These are phyloP conservation scores for Agrotis puta DNA, from an alignment of 2,888 invertebrate species.

Conservation along the genomic window DNA sequence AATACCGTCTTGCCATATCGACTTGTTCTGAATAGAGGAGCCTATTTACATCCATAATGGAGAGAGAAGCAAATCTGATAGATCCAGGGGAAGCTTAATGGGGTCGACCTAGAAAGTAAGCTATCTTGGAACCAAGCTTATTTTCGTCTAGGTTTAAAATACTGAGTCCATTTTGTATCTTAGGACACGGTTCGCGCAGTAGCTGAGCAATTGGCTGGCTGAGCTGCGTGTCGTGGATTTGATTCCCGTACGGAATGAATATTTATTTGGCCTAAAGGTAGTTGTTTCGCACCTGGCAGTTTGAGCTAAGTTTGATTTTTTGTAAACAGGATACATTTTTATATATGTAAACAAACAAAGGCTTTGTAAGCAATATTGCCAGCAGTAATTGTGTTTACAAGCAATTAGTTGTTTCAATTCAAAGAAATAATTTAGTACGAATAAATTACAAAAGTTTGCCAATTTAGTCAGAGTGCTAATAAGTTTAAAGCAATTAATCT, in stretches of 20 bases:
- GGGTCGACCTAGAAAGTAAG: conserved; percentile 16
- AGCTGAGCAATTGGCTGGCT: too few relatives aligned
- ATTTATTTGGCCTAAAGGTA: too few relatives aligned
- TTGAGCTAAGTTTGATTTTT: too few relatives aligned
- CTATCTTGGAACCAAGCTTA: conserved; percentile 19
- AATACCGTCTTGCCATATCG: conserved; percentile 43
- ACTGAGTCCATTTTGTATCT: too few relatives aligned
- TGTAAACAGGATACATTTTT: too few relatives aligned
- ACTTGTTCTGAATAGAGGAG: conserved; percentile 34
- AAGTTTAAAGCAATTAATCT: conserved; percentile 58
- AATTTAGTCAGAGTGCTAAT: conserved; percentile 45
- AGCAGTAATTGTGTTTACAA: conserved; percentile 26
- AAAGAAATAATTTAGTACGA: conserved; percentile 40
- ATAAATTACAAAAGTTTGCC: conserved; percentile 58
- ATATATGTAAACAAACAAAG: too few relatives aligned
- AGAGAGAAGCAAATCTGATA: conserved; percentile 55
- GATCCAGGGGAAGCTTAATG: conserved; percentile 37
- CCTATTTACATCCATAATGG: conserved; percentile 58
- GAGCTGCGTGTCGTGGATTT: too few relatives aligned
- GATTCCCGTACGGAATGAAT: too few relatives aligned
- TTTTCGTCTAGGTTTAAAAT: conserved; percentile 5
- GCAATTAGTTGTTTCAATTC: conserved; percentile 27
- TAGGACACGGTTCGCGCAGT: too few relatives aligned
- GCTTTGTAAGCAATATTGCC: conserved; percentile 1
- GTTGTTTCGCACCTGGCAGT: too few relatives aligned